Evolutionary conservation across 23 tunicate genomes (phyloP), one percentile per base, ranked within the genome.

Genomic region (Trididemnum nubilum): DNA sequence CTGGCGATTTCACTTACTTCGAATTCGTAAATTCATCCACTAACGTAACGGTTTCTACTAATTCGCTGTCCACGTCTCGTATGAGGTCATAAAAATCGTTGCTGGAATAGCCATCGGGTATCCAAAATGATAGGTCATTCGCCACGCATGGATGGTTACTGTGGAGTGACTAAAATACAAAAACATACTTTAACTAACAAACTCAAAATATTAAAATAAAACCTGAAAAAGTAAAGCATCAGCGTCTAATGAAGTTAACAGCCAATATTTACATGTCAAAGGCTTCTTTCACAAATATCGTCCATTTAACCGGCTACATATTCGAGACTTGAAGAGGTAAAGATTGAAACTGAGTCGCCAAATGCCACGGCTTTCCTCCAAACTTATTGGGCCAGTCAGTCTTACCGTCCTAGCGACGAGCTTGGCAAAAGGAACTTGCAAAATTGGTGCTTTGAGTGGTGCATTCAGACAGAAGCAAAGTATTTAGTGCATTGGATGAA

Each of bases 101-200:
- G 40, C 67, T 36, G 36, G n/a, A 22, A 73, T 71, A 95, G 26
- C 78, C 79, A 39, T 85, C 71, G 18, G 93, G 89, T 7, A 95
- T 35, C 92, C 92, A 95, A 57, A 95, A 95, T 34, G 99, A 76
- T 37, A 95, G 67, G 54, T 95, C 96, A 51, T 88, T 87, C 59
- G 35, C 32, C 1, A 88, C 40, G 9, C 82, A 70, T 23, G 98
- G 98, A 29, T 93, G 92, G 34, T 88, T 93, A 76, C 97, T 92
- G 24, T 78, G 27, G 24, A 86, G 19, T 0, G 91, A 82, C 90
- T 90, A 35, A 83, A 31, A 33, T 9, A 67, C 31, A 2, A 69
- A 69, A 70, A 58, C 71, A 22, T 44, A 44, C 15, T 44, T 44
- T 44, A 7, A n/a, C n/a, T n/a, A 12, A 50, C 32, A 49, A 40